Evolutionary conservation across 2,888 invertebrate genomes (phyloP), one percentile per base, ranked within the genome.

Genomic region (Slavum lentiscoides): DNA sequence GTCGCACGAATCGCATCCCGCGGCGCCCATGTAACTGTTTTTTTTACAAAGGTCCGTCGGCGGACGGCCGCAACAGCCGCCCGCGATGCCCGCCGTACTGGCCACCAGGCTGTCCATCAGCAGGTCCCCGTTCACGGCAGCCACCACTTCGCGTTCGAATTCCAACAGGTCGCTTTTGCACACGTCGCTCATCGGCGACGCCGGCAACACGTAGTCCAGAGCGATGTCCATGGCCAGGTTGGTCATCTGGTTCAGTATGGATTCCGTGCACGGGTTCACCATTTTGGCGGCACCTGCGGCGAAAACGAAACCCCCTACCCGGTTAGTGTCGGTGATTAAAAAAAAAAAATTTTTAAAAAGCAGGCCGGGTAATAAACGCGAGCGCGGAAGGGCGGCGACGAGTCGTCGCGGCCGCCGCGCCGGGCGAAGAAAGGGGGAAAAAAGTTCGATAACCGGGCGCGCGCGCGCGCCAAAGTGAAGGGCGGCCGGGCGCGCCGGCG

Each of bases 181-280:
- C 19, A 80, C 80, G 72, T 80, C 80, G 70, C 80, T 80, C 80
- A 80, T 72, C 23, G 80, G 80, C 70, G 80, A 80, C 23, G 80
- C 80, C n/a, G 80, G 80, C 66, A 80, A 66, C 39, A 80, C 80
- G 58, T 80, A 80, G 58, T 80, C 80, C 43, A 80, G 17, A 39
- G 80, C 80, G 55, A 80, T 80, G 80, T 80, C 80, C 80, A 80
- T 80, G 72, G 80, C 80, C 80, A 80, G 55, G n/a, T 72, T 80
- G 80, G 80, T 80, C 80, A 80, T 80, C 70, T 80, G 80, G 58
- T 80, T 70, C n/a, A 80, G 64, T 55, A 80, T 80, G 0, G 70
- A 72, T 64, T 80, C 80, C 58, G 80, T 80, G 80, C 80, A 72
- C 80, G 80, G 80, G 80, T 80, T 80, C 80, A 80, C 80, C 80